Percentiles rank a stretch among this genome's conserved stretches.
Evolutionary conservation across 1,140 invertebrate species (phyloP).

Genomic region (Bombus vancouverensis): DNA sequence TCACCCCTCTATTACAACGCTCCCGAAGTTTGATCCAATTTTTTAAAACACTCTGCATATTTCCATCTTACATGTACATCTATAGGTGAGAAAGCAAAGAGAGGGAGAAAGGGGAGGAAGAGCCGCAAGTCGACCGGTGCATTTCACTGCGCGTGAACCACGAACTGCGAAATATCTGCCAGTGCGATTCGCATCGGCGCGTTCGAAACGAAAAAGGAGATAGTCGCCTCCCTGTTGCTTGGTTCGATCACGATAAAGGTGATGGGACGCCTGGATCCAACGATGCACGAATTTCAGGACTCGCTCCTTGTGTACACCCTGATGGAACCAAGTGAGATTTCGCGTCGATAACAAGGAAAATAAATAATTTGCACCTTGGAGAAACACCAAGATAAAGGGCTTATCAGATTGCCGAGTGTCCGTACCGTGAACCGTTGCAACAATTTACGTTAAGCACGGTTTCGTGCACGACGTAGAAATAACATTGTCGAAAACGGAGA

Average conservation of each 20-base stretch:
- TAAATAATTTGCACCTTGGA: neutral
- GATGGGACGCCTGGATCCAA: neutral
- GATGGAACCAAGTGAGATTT: neutral
- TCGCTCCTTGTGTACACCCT: too few species aligned
- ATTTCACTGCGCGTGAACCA: constrained; percentile 41
- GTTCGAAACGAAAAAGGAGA: constrained; percentile 42
- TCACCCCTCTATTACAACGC: neutral
- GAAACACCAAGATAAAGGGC: neutral
- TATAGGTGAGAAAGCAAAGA: neutral
- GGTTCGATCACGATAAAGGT: constrained; percentile 16
- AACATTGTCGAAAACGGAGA: neutral
- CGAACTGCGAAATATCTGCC: neutral
- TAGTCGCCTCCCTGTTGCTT: neutral
- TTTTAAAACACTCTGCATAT: neutral
- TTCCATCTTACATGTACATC: neutral
- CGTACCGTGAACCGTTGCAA: constrained; percentile 6
- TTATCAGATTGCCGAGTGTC: neutral
- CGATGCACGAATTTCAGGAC: constrained; percentile 16
- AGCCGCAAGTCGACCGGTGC: constrained; percentile 10
- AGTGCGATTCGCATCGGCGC: constrained; percentile 7
- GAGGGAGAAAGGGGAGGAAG: neutral
- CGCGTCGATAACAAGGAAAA: neutral
- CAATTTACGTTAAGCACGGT: neutral
- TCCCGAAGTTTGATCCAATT: neutral
- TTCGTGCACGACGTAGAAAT: neutral